A percentile compares a stretch with the other conserved stretches of the same genome.
These are phyloP conservation scores for Ammodramus savannarum DNA, from an alignment of 2,113 vertebrate genomes.

Conservation along the genomic window DNA sequence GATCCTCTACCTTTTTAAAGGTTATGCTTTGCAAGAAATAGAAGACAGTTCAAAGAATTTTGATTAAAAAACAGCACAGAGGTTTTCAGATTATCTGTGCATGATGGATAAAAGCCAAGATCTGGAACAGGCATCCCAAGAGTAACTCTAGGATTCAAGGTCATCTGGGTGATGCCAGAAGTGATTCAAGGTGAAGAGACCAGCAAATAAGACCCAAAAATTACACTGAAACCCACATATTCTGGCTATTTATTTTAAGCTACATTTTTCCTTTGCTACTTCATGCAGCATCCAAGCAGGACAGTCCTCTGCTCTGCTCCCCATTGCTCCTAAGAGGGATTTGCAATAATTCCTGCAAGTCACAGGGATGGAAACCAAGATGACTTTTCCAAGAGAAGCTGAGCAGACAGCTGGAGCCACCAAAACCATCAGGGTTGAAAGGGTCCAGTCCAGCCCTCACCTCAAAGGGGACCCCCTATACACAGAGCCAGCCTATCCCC, in stretches of 20 bases:
- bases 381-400: background rate
- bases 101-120: background rate
- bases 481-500: background rate
- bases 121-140: rapidly evolving
- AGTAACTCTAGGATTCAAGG: background rate
- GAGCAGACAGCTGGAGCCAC: background rate
- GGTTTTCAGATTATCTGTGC: background rate
- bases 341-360: background rate
- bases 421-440: background rate
- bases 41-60: background rate
- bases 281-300: rapidly evolving
- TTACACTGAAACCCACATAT: background rate
- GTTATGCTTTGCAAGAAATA: background rate
- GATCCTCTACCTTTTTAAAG: background rate
- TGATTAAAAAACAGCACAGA: background rate
- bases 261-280: background rate
- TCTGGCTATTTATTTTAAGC: background rate
- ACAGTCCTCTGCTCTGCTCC: background rate
- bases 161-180: background rate
- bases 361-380: background rate
- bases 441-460: background rate
- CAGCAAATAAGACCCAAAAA: background rate
- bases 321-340: background rate
- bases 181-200: background rate
- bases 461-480: background rate